Conservation (phyloP, 2,888 invertebrate genomes). For the Diaperis boleti region DNA sequence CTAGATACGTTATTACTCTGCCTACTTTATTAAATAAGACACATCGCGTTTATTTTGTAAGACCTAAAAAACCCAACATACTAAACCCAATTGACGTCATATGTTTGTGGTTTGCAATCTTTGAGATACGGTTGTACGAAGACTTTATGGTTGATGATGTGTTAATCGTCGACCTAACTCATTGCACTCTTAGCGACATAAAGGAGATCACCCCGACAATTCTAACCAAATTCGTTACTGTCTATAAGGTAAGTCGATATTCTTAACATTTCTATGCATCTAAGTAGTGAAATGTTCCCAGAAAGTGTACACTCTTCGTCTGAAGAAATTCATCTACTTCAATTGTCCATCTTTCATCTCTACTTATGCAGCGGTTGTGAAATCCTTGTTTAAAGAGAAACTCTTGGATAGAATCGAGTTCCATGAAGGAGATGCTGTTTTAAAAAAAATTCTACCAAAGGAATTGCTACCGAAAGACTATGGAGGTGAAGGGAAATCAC, state of each 20-base stretch:
- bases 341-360: neutral
- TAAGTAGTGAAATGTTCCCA: too few relatives aligned
- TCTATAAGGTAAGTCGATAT: conserved; percentile 15
- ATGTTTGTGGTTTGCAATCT: neutral
- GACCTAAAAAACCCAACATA: neutral
- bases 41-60: conserved; percentile 4
- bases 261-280: too few relatives aligned
- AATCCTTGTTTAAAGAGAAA: conserved; percentile 1
- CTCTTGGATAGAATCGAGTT: conserved; percentile 19
- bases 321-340: neutral
- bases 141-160: conserved; percentile 10
- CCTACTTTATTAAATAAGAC: neutral
- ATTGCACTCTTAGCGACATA: conserved; percentile 3
- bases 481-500: conserved; percentile 59
- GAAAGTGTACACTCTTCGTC: too few relatives aligned
- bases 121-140: conserved; percentile 10
- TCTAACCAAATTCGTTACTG: neutral
- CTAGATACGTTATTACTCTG: neutral
- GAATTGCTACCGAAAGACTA: conserved; percentile 52
- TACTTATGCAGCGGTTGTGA: neutral
- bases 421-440: conserved; percentile 43
- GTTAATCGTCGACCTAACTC: conserved; percentile 5
- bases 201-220: conserved; percentile 8
- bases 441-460: conserved; percentile 48
- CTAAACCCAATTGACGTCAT: neutral